Base-by-base conservation (phyloP, 2,113 vertebrate species). In the Heterotilapia buettikoferi region DNA sequence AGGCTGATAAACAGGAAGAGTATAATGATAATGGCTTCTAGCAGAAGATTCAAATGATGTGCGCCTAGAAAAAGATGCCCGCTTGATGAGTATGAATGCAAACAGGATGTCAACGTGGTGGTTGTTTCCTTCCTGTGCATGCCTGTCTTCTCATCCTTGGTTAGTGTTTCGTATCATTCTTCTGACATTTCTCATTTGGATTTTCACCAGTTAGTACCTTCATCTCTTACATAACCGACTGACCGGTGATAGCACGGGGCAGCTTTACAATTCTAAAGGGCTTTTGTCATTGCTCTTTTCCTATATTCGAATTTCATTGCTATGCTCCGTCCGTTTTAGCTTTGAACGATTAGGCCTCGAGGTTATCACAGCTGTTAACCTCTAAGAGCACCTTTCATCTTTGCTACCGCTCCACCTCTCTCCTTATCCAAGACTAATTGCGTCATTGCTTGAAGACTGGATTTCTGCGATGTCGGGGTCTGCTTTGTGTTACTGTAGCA, bases 1-100 rank as follows among this genome's bases (percentile, higher is more conserved):
- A 50, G 88, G 79, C 47, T 14, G 87, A 91, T 86, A 89, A 95
- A 93, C 95, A 95, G 95, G 93, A 95, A 92, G 89, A 52, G 50
- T 29, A 29, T 82, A 90, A 92, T 88, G 88, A 96, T 94, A 47
- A 93, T 93, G 80, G 78, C 82, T 38, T 63, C 84, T 33, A 93
- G 89, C 85, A 68, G 86, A 87, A 92, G 86, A 93, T 82, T 76
- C 82, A 56, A 88, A 91, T 63, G 45, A 92, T 83, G 57, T 80
- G 57, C 53, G 88, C 84, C 81, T 76, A 86, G 85, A 73, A 80
- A 89, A 83, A 92, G 61, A 89, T 24, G 68, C 53, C 6, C 1
- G 40, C 78, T 82, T 88, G 82, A 89, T 84, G 91, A 92, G 57
- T 18, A 73, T 66, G 47, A 82, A 86, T 63, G 71, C 88, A 93